Percentiles rank a stretch among this genome's conserved stretches.
These are phyloP conservation scores for Hedya salicella DNA, from an alignment of 2,888 invertebrate genomes.

Conservation along the genomic window DNA sequence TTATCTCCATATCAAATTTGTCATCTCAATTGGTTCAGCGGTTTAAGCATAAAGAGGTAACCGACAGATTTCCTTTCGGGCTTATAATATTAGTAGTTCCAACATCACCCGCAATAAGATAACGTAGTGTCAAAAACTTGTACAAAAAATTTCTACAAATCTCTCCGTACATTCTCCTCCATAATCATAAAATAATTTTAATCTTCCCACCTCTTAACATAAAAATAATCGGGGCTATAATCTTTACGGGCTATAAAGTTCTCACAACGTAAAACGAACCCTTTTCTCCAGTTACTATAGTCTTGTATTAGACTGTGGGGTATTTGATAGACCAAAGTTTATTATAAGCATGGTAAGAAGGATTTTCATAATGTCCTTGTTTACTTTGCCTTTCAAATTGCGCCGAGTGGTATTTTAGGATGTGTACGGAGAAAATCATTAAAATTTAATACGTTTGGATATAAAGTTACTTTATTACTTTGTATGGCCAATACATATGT, in stretches of 20 bases:
- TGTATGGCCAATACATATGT: neutral
- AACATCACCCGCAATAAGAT: neutral
- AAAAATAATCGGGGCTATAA: constrained; percentile 41
- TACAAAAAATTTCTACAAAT: neutral
- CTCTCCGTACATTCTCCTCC: neutral
- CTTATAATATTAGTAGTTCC: neutral
- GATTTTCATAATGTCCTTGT: constrained; percentile 42
- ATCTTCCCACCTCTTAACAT: constrained; percentile 43
- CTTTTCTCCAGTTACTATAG: neutral
- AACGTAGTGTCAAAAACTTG: neutral
- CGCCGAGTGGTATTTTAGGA: constrained; percentile 28
- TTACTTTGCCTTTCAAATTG: constrained; percentile 39
- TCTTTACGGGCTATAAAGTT: constrained; percentile 39
- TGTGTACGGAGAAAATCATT: constrained; percentile 6
- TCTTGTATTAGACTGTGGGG: neutral
- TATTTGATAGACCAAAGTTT: constrained; percentile 25
- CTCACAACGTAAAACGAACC: neutral
- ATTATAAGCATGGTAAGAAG: constrained; percentile 39
- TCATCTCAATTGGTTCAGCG: too few relatives aligned
- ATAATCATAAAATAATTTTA: constrained; percentile 41
- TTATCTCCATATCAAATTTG: too few relatives aligned
- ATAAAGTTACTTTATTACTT: neutral
- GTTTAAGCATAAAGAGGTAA: too few relatives aligned
- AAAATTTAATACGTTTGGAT: constrained; percentile 20
- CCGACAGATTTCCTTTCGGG: too few relatives aligned